Evolutionary conservation across 2,113 vertebrate species (phyloP), one percentile per base, ranked within the genome.

Genomic region (Motacilla alba): DNA sequence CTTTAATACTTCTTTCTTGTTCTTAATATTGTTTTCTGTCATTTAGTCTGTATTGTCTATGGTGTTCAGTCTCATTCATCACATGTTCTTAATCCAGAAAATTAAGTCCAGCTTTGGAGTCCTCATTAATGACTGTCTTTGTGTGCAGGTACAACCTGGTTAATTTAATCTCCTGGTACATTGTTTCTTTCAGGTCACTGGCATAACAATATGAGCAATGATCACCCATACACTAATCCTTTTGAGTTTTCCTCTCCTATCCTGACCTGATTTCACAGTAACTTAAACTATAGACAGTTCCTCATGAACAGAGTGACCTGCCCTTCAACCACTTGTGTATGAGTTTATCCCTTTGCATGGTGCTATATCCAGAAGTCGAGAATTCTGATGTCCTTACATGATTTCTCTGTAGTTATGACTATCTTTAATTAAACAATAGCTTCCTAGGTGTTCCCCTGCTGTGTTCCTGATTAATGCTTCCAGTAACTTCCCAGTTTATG

Each of bases 371-470:
- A 24, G 43, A 86, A 91, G 58, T 79, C 4, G 17, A 86, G 89
- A 89, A 60, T 49, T 53, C 19, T 78, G 91, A 68, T 93, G 46
- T 94, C 63, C 60, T 89, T 77, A 39, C 55, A 27, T 43, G 35
- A 62, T 82, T 90, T 80, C 47, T 72, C 50, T 72, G 70, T 81
- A 88, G 49, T 52, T 95, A 73, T 31, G 5, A 90, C 74, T 78
- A 67, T 89, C 90, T 90, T 91, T 97, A 96, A 96, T 97, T 93
- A 98, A 97, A 97, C 50, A 72, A 19, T 94, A 67, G 75, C 26
- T 94, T 97, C 89, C 91, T 94, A 94, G 95, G 96, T 79, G 96
- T 96, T 94, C 79, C 90, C 77, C 35, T 85, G 37, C 43, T 64
- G 41, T 53, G 43, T 62, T 95, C 24, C 58, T 93, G 89, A 95